Evolutionary conservation across 2,797 vertebrate species (phyloP).

Genomic region (Acrossocheilus wenchowensis): DNA sequence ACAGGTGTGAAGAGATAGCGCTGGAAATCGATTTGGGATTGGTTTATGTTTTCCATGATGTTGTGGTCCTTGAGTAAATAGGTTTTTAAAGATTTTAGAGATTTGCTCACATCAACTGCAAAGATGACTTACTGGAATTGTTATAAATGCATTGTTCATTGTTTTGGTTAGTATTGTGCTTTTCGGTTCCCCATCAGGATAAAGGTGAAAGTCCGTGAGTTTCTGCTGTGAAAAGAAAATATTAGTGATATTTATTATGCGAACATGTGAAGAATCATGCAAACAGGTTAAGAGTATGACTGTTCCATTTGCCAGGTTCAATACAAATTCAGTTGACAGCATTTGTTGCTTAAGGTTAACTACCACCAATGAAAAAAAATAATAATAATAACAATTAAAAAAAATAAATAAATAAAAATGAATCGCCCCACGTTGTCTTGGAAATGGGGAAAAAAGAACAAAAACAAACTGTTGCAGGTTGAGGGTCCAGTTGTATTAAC

Average conservation of each 20-base stretch:
- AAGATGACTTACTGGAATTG: background rate
- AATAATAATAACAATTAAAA: too few relatives aligned
- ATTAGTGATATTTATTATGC: background rate
- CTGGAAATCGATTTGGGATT: constrained; percentile 72
- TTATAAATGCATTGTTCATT: background rate
- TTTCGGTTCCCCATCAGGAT: background rate
- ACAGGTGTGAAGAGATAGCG: constrained; percentile 74
- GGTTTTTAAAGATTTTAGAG: background rate
- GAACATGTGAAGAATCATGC: background rate
- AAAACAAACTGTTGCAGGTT: too few relatives aligned
- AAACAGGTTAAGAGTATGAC: background rate
- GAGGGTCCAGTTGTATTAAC: too few relatives aligned
- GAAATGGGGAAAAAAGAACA: background rate
- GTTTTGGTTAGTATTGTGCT: background rate
- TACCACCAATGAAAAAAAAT: background rate
- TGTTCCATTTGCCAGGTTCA: background rate
- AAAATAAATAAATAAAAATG: too few relatives aligned
- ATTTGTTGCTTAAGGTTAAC: background rate
- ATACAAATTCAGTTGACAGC: background rate
- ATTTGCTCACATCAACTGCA: background rate
- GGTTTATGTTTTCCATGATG: constrained; percentile 57
- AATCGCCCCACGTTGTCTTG: background rate
- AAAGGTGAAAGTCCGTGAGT: background rate
- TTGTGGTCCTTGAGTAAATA: background rate
- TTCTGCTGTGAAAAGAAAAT: background rate